phyloP scores from a whole-genome alignment of 2,113 vertebrate species.

The Rhizomys pruinosus region DNA sequence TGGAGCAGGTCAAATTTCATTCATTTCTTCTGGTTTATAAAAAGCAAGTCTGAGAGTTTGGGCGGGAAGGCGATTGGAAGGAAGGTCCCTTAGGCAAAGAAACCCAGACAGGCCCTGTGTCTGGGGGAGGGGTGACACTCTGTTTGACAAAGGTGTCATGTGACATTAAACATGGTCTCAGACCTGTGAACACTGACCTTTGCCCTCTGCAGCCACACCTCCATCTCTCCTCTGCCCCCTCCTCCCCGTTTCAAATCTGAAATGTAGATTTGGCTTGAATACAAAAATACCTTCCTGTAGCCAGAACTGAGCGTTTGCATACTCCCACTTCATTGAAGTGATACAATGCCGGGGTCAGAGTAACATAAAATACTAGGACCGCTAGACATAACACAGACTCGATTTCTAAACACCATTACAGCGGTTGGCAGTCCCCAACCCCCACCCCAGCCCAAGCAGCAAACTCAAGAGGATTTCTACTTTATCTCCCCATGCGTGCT shows the following conservation, averaged over 20 bases:
- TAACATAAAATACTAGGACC: slow-evolving; percentile 88
- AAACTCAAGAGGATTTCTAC: slow-evolving; percentile 66
- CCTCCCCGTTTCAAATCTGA: slow-evolving; percentile 84
- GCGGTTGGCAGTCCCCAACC: slow-evolving; percentile 76
- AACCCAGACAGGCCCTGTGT: slow-evolving; percentile 85
- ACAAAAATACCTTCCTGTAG: slow-evolving; percentile 82
- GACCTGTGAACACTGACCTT: slow-evolving; percentile 90
- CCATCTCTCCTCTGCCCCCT: background rate
- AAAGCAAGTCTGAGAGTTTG: slow-evolving; percentile 61
- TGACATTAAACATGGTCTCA: slow-evolving; percentile 90
- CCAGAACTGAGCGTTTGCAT: slow-evolving; percentile 80
- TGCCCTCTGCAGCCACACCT: slow-evolving; percentile 74
- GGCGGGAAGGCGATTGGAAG: slow-evolving; percentile 39
- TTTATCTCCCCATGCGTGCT: slow-evolving; percentile 63
- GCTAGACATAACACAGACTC: slow-evolving; percentile 94
- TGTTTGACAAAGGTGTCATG: slow-evolving; percentile 92
- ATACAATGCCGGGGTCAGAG: slow-evolving; percentile 88
- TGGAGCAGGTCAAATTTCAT: slow-evolving; percentile 71
- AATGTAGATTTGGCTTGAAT: slow-evolving; percentile 86
- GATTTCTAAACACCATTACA: slow-evolving; percentile 85
- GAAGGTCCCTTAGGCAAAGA: slow-evolving; percentile 70
- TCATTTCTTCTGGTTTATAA: slow-evolving; percentile 71
- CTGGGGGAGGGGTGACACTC: slow-evolving; percentile 64
- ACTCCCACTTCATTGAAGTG: slow-evolving; percentile 80
- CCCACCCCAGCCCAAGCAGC: slow-evolving; percentile 64